phyloP scores from a whole-genome alignment of 2,797 vertebrate genomes.

The Sparidentex hasta region DNA sequence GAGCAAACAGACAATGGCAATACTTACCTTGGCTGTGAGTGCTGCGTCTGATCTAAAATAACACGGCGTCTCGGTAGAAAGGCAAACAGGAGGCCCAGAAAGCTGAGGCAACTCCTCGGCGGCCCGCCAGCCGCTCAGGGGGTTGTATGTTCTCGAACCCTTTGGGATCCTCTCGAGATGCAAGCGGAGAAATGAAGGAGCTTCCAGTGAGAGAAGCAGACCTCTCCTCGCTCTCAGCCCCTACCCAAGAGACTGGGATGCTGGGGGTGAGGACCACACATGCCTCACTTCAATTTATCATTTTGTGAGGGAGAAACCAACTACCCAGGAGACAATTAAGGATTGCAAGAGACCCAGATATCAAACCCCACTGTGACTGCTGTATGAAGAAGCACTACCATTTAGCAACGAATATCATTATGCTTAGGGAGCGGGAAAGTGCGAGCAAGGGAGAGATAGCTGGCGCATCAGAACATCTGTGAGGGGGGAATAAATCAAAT shows the following conservation, averaged over 20 bases:
- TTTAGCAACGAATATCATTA: slow-evolving; percentile 86
- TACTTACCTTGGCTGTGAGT: slow-evolving; percentile 65
- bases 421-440: slow-evolving; percentile 63
- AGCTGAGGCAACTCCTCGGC: slow-evolving; percentile 78
- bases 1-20: slow-evolving; percentile 71
- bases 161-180: slow-evolving; percentile 72
- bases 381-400: slow-evolving; percentile 76
- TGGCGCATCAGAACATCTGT: slow-evolving; percentile 82
- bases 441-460: slow-evolving; percentile 65
- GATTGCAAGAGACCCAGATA: slow-evolving; percentile 86
- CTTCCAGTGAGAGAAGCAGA: slow-evolving; percentile 74
- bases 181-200: slow-evolving; percentile 68
- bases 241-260: slow-evolving; percentile 79
- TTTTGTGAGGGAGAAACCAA: slow-evolving; percentile 78
- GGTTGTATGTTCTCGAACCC: slow-evolving; percentile 71
- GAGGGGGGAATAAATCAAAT: slow-evolving; percentile 83
- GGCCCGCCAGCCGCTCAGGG: slow-evolving; percentile 65
- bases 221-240: slow-evolving; percentile 75
- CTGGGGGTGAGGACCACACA: slow-evolving; percentile 85
- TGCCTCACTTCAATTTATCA: slow-evolving; percentile 85
- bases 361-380: slow-evolving; percentile 81
- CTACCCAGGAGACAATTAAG: slow-evolving; percentile 87
- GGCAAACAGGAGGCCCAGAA: slow-evolving; percentile 70
- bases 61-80: slow-evolving; percentile 60
- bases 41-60: slow-evolving; percentile 66